These are phyloP conservation scores for Hippoglossus stenolepis DNA, from an alignment of 2,113 vertebrate species.

Conservation along the genomic window DNA sequence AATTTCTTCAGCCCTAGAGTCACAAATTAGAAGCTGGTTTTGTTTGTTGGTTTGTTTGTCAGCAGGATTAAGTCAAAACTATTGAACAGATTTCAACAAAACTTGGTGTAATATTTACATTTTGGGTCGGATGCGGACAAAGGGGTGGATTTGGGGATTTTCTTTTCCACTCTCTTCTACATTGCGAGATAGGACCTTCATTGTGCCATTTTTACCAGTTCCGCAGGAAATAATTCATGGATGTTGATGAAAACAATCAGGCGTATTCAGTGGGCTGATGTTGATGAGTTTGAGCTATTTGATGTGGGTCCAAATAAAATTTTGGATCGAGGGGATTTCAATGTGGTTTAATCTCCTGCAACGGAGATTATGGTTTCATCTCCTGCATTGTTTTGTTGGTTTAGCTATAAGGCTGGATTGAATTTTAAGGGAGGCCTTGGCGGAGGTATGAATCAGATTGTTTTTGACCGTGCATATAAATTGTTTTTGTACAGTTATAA, in stretches of 20 bases:
- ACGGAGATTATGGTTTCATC: no score
- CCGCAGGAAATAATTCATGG: no score
- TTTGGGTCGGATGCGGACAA: no score
- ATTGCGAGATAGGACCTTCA: no score
- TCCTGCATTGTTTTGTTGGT: not conserved
- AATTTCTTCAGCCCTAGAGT: constrained; percentile 7
- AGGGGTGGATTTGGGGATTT: not conserved
- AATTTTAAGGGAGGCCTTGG: not conserved
- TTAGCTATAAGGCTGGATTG: not conserved
- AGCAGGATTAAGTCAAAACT: not conserved
- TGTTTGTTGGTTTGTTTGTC: not conserved
- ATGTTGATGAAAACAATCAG: no score
- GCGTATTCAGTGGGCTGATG: no score
- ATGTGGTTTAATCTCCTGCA: not conserved
- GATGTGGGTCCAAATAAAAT: not conserved
- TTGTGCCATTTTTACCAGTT: no score
- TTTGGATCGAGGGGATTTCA: not conserved
- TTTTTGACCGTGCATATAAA: no score
- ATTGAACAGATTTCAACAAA: not conserved
- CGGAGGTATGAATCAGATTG: not conserved
- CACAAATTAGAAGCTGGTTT: not conserved
- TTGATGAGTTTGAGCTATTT: no score
- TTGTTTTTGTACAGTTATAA: not conserved
- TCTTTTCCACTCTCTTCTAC: not conserved
- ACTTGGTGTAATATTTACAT: no score